These are phyloP conservation scores for Tyto alba DNA, from an alignment of 2,113 vertebrate species.

Conservation along the genomic window DNA sequence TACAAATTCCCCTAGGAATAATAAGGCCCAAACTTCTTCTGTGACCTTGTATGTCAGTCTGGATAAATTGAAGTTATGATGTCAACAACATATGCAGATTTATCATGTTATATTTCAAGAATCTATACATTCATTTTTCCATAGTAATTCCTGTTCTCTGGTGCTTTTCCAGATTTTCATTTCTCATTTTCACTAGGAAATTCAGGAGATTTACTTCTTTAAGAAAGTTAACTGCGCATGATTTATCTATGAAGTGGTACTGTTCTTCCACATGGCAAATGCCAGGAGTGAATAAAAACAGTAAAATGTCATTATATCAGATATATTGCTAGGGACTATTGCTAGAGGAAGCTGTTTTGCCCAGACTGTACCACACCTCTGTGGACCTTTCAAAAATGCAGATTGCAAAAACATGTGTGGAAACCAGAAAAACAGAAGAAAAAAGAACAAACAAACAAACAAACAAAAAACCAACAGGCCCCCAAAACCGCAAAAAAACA, in stretches of 20 bases:
- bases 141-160: not conserved
- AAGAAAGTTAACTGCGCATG: not conserved
- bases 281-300: not conserved
- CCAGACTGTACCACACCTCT: not conserved
- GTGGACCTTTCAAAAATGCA: not conserved
- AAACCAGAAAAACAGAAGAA: not conserved
- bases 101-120: not conserved
- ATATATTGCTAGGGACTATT: not conserved
- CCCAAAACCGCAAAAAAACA: too few relatives aligned
- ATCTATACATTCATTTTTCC: not conserved
- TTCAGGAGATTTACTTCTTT: not conserved
- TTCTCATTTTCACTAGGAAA: not conserved
- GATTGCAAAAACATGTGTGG: rapidly evolving
- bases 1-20: not conserved
- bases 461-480: too few relatives aligned
- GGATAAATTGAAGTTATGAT: not conserved
- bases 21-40: not conserved
- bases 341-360: not conserved
- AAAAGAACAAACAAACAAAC: too few relatives aligned
- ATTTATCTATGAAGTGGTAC: not conserved
- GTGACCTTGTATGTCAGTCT: not conserved
- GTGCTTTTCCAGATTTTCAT: not conserved
- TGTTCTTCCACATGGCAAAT: not conserved
- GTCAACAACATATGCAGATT: slow-evolving; percentile 4
- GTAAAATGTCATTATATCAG: not conserved